These are phyloP conservation scores for Typhlichthys subterraneus DNA, from an alignment of 2,797 vertebrate genomes.

Conservation along the genomic window DNA sequence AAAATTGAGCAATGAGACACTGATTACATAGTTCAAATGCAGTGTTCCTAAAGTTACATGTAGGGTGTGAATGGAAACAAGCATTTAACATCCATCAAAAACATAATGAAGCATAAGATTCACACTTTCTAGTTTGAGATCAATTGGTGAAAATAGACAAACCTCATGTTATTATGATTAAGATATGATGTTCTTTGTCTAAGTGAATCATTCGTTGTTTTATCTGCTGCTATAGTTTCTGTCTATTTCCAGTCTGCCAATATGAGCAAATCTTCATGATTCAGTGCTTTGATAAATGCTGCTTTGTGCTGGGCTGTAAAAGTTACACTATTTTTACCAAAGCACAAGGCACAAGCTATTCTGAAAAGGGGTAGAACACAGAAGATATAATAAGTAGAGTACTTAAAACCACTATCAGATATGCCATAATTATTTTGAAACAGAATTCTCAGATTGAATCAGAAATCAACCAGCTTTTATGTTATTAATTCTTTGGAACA, in stretches of 20 bases:
- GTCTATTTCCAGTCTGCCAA: constrained; percentile 5
- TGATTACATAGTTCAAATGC: no score
- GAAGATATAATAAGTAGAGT: no score
- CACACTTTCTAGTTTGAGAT: constrained; percentile 9
- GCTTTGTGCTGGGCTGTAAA: not conserved
- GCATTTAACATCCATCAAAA: not conserved
- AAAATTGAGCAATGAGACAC: no score
- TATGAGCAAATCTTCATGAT: constrained; percentile 17
- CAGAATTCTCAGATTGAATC: no score
- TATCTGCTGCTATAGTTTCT: constrained; percentile 1
- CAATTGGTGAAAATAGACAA: constrained; percentile 3
- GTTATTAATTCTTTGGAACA: no score
- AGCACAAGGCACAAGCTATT: not conserved
- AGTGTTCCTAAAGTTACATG: not conserved
- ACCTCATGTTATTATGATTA: constrained; percentile 4
- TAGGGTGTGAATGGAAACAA: not conserved
- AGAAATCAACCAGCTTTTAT: no score
- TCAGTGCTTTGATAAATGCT: not conserved
- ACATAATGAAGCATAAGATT: not conserved
- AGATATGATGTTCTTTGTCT: constrained; percentile 4
- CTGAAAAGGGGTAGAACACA: no score
- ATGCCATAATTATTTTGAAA: no score
- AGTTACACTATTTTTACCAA: not conserved
- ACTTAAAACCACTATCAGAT: no score
- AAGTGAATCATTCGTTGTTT: constrained; percentile 1